Percentiles rank a stretch among this genome's conserved stretches.
Evolutionary conservation across 1,140 invertebrate genomes (phyloP).

Genomic region (Zaprionus camerounensis): DNA sequence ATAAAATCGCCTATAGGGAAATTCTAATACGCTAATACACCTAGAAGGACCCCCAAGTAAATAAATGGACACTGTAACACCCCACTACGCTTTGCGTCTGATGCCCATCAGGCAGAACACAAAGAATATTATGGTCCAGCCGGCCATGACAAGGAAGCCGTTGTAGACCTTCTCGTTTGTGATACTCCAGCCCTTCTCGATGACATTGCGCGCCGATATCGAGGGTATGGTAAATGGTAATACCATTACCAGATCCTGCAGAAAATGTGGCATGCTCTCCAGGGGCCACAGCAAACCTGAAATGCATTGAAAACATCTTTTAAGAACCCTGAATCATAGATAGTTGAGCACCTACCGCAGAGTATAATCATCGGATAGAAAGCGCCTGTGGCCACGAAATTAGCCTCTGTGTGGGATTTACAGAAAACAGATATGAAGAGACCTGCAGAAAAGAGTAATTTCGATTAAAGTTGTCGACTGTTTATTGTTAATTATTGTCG

Average conservation of each 20-base stretch:
- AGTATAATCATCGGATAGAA: constrained; percentile 94
- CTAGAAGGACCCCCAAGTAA: constrained; percentile 44
- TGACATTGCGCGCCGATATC: constrained; percentile 87
- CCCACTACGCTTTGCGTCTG: constrained; percentile 77
- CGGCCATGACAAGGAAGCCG: constrained; percentile 86
- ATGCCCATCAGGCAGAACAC: constrained; percentile 84
- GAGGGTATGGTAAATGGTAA: constrained; percentile 89
- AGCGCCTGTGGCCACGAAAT: constrained; percentile 92
- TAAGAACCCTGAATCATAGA: neutral
- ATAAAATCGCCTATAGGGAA: constrained; percentile 73
- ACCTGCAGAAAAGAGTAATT: constrained; percentile 38
- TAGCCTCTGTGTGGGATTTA: constrained; percentile 90
- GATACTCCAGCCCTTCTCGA: constrained; percentile 87
- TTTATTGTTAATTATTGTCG: too few species aligned
- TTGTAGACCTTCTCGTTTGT: constrained; percentile 86
- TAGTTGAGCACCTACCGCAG: constrained; percentile 87
- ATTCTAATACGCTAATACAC: constrained; percentile 64
- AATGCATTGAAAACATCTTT: neutral
- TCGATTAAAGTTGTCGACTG: neutral
- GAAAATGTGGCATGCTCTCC: constrained; percentile 89
- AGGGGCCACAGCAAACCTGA: constrained; percentile 95
- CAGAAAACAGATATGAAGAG: constrained; percentile 92
- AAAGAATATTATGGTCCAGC: constrained; percentile 86
- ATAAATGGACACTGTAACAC: constrained; percentile 23
- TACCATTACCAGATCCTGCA: constrained; percentile 86